These are phyloP conservation scores for Julus scandinavius DNA, from an alignment of 2,888 invertebrate species.

Conservation along the genomic window DNA sequence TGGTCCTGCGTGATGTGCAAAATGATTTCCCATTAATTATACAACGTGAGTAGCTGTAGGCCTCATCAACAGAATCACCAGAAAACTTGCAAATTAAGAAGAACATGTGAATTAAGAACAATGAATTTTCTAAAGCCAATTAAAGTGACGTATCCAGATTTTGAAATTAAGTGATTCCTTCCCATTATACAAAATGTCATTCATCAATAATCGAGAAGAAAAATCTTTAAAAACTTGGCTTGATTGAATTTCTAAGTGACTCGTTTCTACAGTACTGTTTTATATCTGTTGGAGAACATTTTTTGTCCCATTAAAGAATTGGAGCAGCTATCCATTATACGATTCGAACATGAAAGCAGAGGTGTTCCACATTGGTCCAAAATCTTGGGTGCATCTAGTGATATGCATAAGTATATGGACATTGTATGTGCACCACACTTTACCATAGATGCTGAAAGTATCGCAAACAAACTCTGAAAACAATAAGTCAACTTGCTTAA, in stretches of 20 bases:
- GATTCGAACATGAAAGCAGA: constrained; percentile 48
- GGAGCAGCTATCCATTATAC: not conserved
- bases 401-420: constrained; percentile 37
- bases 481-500: not conserved
- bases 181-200: not conserved
- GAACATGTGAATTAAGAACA: not conserved
- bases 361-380: constrained; percentile 5
- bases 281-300: not conserved
- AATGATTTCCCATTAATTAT: not conserved
- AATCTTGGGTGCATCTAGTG: not conserved
- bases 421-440: constrained; percentile 38
- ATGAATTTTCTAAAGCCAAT: not conserved
- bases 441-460: not conserved
- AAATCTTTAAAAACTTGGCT: not conserved
- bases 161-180: not conserved
- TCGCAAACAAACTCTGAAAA: not conserved
- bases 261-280: not conserved
- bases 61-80: not conserved
- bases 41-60: not conserved
- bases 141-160: not conserved
- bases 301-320: constrained; percentile 34
- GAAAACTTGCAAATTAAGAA: not conserved
- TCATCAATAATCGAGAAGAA: not conserved
- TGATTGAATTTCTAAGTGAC: not conserved
- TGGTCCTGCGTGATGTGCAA: not conserved